A percentile compares a stretch with the other conserved stretches of the same genome.
Conservation (phyloP, 53 echinoderm and acorn worm species). For the Echinarachnius parma region DNA sequence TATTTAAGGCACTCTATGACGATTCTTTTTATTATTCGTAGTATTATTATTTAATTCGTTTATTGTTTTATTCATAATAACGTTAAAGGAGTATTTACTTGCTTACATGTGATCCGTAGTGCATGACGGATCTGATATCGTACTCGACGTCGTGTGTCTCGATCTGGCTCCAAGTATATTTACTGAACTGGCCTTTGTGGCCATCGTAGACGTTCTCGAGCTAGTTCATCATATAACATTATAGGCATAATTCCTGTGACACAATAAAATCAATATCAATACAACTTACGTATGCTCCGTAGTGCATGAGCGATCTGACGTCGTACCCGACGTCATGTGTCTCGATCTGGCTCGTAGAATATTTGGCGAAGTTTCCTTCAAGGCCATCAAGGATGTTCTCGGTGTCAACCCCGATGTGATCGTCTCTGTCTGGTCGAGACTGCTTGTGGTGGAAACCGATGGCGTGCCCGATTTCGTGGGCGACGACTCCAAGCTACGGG, state of each 20-base stretch:
- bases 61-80: too few species aligned
- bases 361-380: conserved; percentile 47
- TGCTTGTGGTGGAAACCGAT: conserved; percentile 96
- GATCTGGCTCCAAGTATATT: conserved; percentile 26
- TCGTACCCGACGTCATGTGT: conserved; percentile 22
- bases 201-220: conserved; percentile 29
- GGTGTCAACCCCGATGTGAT: conserved; percentile 57
- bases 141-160: conserved; percentile 35
- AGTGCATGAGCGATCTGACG: conserved; percentile 46
- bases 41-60: too few species aligned
- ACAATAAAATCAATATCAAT: too few species aligned
- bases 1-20: too few species aligned
- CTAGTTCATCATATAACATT: too few species aligned
- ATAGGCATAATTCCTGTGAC: too few species aligned
- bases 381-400: conserved; percentile 51
- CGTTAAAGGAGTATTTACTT: too few species aligned
- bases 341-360: background rate
- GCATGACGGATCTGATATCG: conserved; percentile 58
- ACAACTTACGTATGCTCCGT: conserved; percentile 45
- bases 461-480: conserved; percentile 88
- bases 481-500: conserved; percentile 53
- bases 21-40: too few species aligned
- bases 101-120: conserved; percentile 53
- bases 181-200: conserved; percentile 26
- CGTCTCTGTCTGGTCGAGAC: conserved; percentile 86